Base-by-base conservation (phyloP, 2,888 invertebrate species). In the Euzetes globulus region DNA sequence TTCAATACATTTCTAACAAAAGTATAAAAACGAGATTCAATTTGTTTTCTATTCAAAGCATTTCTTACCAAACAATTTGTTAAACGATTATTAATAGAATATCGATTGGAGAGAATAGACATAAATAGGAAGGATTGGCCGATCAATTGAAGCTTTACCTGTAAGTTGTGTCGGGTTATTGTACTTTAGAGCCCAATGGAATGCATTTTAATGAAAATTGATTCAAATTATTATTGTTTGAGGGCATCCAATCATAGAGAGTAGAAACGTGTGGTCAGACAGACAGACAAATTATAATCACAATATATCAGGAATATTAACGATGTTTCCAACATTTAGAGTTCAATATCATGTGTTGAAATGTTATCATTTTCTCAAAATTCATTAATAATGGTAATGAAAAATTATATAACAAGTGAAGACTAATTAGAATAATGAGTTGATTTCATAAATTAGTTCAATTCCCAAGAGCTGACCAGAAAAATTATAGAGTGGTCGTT, bases 321-420 rank as follows among this genome's bases (percentile, higher is more conserved):
- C 19, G 29, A 29, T n/a, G 17, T 65, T 27, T 37, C 19, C 27
- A 50, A 27, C 33, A 33, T 60, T 60, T 33, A 33, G 27, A 60
- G 33, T 60, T 60, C 58, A 58, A 58, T 58, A 27, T 27, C 58
- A 58, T 58, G 22, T 60, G 33, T 27, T n/a, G 29, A 33, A 60
- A 33, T 41, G n/a, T n/a, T 33, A 60, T 60, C 15, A 17, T 41
- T 41, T 13, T 13, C 41, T 41, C 41, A 41, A 11, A 41, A 13
- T 1, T 41, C 11, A 60, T 55, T 60, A 17, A 60, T n/a, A 3
- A 60, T n/a, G 3, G 17, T 7, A 65, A 65, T 37, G 63, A 37
- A 65, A 60, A 65, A 19, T 58, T 58, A 58, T 27, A 29, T 29
- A 29, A 58, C 29, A n/a, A 33, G 60, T 7, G 22, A 60, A 27